Base-by-base conservation (phyloP, 1,140 invertebrate genomes). In the Drosophila grimshawi region DNA sequence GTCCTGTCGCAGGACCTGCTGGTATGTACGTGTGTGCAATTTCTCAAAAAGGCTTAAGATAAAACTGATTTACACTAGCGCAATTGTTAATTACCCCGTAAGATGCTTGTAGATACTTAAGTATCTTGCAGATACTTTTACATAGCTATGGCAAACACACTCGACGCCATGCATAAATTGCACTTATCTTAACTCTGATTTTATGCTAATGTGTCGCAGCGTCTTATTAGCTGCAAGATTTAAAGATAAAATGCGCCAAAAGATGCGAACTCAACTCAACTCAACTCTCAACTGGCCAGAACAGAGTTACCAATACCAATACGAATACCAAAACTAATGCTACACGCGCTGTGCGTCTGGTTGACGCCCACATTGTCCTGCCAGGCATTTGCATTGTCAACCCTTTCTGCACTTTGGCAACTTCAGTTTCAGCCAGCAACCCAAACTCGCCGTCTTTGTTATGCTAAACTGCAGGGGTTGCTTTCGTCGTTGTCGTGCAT, bases 201-300 rank as follows among this genome's bases (percentile, higher is more conserved):
- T 90, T 90, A 90, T 90, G 86, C 86, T 91, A 90, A 90, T 90
- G 86, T 88, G 80, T 81, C 86, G 80, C 86, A 89, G 70, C 75
- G 78, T 89, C 78, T 83, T 89, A 65, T 64, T 71, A 66, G 62
- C 64, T 80, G 56, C 80, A 74, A 83, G 85, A 89, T 88, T 66
- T 55, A 56, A 71, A 78, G 85, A 89, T 89, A 89, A 62, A 51
- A 56, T 30, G 60, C 61, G 46, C 46, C 61, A 66, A 48, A 59
- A 78, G 33, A 33, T 71, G 67, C 80, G 51, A 76, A 19, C 19
- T 19, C 19, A 59, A 83, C 46, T 49, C 56, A 53, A 59, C 32
- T 11, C 41, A 35, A 35, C n/a, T n/a, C 32, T 11, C 41, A 46
- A 55, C 64, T 61, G 65, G 64, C 65, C 65, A 69, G 56, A 59